Conservation (phyloP, 2,797 vertebrate genomes). For the Lepilemur ruficaudatus region DNA sequence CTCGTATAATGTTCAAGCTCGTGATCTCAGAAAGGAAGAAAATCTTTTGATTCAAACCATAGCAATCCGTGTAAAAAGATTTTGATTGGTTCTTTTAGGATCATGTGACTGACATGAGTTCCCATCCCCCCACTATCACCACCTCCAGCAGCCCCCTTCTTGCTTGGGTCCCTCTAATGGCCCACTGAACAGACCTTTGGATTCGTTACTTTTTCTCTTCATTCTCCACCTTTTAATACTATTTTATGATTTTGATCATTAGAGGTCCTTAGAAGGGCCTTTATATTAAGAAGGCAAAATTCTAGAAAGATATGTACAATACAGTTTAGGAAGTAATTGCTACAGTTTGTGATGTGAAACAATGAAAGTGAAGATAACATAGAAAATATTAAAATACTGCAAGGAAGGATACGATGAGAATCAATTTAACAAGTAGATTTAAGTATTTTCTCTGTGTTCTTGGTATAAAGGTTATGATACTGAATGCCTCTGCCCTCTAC, state of each 20-base stretch:
- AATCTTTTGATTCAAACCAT: neutral
- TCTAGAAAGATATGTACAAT: neutral
- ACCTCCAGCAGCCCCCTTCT: neutral
- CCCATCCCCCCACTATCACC: accelerated
- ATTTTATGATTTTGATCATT: neutral
- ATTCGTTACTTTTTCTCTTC: neutral
- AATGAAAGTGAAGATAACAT: neutral
- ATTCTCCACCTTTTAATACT: neutral
- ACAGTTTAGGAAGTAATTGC: neutral
- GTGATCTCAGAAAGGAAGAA: neutral
- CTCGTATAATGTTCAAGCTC: neutral
- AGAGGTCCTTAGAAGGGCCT: neutral
- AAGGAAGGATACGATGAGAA: neutral
- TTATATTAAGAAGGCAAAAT: neutral
- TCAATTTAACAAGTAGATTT: neutral
- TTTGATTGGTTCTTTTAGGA: neutral
- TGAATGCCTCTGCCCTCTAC: neutral
- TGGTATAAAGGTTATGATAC: neutral
- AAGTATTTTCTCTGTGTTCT: neutral
- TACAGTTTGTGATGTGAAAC: neutral
- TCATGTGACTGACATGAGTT: neutral
- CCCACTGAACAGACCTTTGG: neutral
- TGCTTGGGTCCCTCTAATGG: neutral
- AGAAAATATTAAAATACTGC: neutral
- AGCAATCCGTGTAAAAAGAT: neutral